These are phyloP conservation scores for Sinelater perroti DNA, from an alignment of 2,888 invertebrate species.

Conservation along the genomic window DNA sequence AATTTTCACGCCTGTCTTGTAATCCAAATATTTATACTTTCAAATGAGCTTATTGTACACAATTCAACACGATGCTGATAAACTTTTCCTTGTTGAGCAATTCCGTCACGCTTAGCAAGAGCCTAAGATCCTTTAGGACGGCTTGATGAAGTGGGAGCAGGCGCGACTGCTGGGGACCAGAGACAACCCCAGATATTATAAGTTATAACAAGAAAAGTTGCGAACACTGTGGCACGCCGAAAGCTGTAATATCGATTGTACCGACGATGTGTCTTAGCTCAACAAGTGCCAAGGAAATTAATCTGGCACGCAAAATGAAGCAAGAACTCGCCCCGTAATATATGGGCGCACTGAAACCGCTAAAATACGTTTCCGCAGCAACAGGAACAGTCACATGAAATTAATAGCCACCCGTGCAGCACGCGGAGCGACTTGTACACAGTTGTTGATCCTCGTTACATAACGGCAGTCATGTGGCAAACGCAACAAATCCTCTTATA, in stretches of 20 bases:
- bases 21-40: too few species aligned
- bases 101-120: too few species aligned
- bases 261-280: slow-evolving; percentile 32
- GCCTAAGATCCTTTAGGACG: too few species aligned
- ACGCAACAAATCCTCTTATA: slow-evolving; percentile 27
- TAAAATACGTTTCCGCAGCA: slow-evolving; percentile 38
- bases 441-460: slow-evolving; percentile 34
- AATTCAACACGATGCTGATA: too few species aligned
- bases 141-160: too few species aligned
- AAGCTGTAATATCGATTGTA: slow-evolving; percentile 20
- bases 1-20: too few species aligned
- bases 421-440: slow-evolving; percentile 30
- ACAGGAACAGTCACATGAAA: slow-evolving; percentile 38
- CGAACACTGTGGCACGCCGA: background rate
- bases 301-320: slow-evolving; percentile 35
- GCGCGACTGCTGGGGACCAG: too few species aligned
- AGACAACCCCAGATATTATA: too few species aligned
- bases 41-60: too few species aligned
- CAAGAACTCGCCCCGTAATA: slow-evolving; percentile 36
- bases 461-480: slow-evolving; percentile 22
- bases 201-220: slow-evolving; percentile 7
- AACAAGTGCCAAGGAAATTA: slow-evolving; percentile 36
- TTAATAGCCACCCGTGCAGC: slow-evolving; percentile 34
- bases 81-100: too few species aligned
- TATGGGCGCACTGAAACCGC: slow-evolving; percentile 36